These are phyloP conservation scores for Brachypalpus laphriformis DNA, from an alignment of 2,888 invertebrate species.

Conservation along the genomic window DNA sequence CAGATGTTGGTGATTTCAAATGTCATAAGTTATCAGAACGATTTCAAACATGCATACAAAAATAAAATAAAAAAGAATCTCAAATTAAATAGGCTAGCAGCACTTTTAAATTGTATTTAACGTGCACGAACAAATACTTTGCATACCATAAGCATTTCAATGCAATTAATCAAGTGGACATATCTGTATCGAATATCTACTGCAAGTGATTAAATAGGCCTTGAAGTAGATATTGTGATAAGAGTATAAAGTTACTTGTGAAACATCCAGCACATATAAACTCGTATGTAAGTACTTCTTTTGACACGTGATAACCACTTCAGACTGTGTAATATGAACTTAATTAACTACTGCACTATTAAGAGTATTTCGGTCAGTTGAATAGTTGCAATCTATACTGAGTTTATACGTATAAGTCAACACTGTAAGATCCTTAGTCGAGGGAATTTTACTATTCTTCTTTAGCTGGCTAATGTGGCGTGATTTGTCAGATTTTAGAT, in stretches of 20 bases:
- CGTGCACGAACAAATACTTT: background rate
- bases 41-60: too few species aligned
- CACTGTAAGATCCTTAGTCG: too few species aligned
- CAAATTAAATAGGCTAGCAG: background rate
- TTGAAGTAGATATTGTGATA: background rate
- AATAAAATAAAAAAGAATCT: too few species aligned
- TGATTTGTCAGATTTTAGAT: too few species aligned
- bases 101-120: background rate
- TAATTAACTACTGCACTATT: background rate
- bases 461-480: too few species aligned
- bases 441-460: too few species aligned
- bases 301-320: background rate
- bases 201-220: background rate
- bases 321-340: background rate
- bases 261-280: background rate
- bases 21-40: too few species aligned
- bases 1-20: too few species aligned
- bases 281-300: background rate
- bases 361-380: background rate
- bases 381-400: too few species aligned
- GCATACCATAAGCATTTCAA: background rate
- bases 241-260: background rate
- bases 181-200: background rate
- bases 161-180: background rate
- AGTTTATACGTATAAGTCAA: too few species aligned